Percentiles rank a stretch among this genome's conserved stretches.
These are phyloP conservation scores for Chlorops oryzae DNA, from an alignment of 1,140 invertebrate species.

Conservation along the genomic window DNA sequence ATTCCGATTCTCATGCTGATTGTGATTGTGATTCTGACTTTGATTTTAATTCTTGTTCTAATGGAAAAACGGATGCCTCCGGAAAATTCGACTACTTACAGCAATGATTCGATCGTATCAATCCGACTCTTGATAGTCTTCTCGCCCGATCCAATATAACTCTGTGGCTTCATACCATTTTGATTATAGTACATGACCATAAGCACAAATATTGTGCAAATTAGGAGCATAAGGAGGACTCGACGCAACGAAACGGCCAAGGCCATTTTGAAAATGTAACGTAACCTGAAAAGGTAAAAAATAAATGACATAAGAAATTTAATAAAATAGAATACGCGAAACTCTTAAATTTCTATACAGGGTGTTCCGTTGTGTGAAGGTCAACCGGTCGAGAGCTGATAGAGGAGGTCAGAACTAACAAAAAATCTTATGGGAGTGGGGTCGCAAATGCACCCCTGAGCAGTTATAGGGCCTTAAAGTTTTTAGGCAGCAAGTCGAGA, in stretches of 20 bases:
- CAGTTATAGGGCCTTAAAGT: too few relatives aligned
- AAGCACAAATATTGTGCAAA: constrained; percentile 36
- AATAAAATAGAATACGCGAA: neutral
- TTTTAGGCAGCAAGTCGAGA: too few relatives aligned
- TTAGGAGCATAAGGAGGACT: constrained; percentile 34
- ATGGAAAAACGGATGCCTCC: too few relatives aligned
- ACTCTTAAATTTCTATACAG: too few relatives aligned
- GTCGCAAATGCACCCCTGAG: too few relatives aligned
- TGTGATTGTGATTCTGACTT: neutral
- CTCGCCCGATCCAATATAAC: constrained; percentile 28
- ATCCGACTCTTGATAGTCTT: constrained; percentile 23
- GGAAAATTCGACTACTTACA: constrained; percentile 30
- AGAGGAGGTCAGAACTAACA: too few relatives aligned
- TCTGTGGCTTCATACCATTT: constrained; percentile 31
- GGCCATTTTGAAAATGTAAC: constrained; percentile 46
- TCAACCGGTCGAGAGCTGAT: too few relatives aligned
- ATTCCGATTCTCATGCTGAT: too few relatives aligned
- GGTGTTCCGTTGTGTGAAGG: too few relatives aligned
- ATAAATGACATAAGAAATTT: neutral
- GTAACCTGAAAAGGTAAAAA: constrained; percentile 29
- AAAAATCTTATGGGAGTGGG: too few relatives aligned
- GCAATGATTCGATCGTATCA: constrained; percentile 16
- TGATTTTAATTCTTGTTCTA: too few relatives aligned
- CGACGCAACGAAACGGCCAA: constrained; percentile 43
- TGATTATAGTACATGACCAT: constrained; percentile 47